Evolutionary conservation across 1,140 invertebrate species (phyloP).

Genomic region (Schlechtendalia chinensis): DNA sequence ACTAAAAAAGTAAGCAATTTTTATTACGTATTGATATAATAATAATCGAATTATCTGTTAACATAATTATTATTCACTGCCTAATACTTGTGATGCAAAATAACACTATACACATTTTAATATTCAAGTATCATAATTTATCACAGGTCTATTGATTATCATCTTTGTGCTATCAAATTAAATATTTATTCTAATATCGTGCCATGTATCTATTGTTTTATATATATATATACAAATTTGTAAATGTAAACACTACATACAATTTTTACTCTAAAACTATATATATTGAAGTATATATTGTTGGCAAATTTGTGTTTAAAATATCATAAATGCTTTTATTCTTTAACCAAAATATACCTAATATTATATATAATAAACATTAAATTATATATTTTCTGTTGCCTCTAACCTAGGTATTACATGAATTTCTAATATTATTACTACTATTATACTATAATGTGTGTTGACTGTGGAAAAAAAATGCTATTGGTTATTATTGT

Average conservation of each 20-base stretch:
- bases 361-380: neutral
- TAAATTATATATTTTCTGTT: neutral
- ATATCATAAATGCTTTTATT: neutral
- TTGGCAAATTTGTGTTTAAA: neutral
- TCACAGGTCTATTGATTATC: neutral
- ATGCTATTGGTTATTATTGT: neutral
- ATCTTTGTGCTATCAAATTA: no score
- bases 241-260: neutral
- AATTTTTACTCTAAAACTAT: neutral
- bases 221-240: neutral
- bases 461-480: neutral
- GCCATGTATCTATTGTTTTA: neutral
- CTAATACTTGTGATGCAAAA: neutral
- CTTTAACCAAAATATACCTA: neutral
- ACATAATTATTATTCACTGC: conserved; percentile 1
- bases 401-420: conserved; percentile 2
- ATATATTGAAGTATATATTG: neutral
- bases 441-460: neutral
- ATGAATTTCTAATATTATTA: conserved; percentile 5
- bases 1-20: neutral
- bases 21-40: neutral
- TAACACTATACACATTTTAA: neutral
- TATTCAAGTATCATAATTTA: neutral
- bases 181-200: neutral
- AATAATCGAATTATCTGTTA: neutral